phyloP scores from a whole-genome alignment of 1,140 invertebrate species.

The Drosophila bocqueti region DNA sequence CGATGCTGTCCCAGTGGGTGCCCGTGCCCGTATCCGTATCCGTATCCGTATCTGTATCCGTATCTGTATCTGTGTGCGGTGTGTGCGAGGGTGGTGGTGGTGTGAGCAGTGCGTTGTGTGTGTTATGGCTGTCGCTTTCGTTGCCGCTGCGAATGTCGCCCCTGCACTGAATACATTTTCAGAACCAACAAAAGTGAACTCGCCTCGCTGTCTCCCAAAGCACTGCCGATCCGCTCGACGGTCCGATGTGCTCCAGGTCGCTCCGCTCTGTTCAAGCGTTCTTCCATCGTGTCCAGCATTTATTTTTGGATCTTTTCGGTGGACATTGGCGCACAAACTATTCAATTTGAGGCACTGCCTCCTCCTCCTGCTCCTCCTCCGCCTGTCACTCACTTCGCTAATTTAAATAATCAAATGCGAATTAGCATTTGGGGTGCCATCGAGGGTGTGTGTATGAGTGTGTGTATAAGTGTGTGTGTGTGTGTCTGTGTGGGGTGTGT shows the following conservation, averaged over 20 bases:
- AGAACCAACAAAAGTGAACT: slow-evolving; percentile 70
- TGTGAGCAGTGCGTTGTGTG: slow-evolving; percentile 2
- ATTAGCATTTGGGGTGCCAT: slow-evolving; percentile 49
- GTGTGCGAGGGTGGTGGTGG: slow-evolving; percentile 15
- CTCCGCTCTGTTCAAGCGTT: neutral
- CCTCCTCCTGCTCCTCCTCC: slow-evolving; percentile 9
- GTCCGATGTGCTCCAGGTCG: slow-evolving; percentile 26
- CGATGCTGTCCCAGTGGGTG: neutral
- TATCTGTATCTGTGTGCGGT: slow-evolving; percentile 5
- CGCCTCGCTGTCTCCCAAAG: slow-evolving; percentile 41
- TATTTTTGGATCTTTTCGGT: slow-evolving; percentile 56
- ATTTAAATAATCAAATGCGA: slow-evolving; percentile 80
- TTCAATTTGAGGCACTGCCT: slow-evolving; percentile 67
- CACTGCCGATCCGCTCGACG: slow-evolving; percentile 31
- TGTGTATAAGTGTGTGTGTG: neutral
- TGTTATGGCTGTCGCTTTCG: slow-evolving; percentile 78
- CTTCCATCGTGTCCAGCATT: slow-evolving; percentile 9
- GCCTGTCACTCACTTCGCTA: slow-evolving; percentile 78
- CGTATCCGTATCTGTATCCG: slow-evolving; percentile 7
- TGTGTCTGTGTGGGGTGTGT: neutral
- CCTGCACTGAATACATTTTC: slow-evolving; percentile 83
- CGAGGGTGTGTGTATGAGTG: neutral
- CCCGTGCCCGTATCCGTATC: neutral
- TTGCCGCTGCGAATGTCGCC: slow-evolving; percentile 82
- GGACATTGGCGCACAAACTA: slow-evolving; percentile 68